Percentiles rank a stretch among this genome's conserved stretches.
Conservation (phyloP, 2,113 vertebrate species). For the Misgurnus anguillicaudatus region DNA sequence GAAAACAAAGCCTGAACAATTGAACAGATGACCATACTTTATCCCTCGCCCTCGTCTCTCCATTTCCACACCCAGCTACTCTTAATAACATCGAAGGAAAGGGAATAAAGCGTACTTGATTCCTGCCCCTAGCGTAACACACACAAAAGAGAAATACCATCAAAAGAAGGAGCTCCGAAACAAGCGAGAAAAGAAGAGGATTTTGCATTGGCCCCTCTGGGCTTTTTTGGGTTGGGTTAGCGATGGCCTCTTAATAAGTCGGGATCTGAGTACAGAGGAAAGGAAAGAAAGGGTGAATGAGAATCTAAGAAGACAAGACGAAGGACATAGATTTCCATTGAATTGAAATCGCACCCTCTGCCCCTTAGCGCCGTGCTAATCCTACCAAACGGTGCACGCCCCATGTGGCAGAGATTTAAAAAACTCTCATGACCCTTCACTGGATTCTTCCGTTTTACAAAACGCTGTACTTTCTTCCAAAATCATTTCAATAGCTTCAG, state of each 20-base stretch:
- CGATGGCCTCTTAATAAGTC: slow-evolving; percentile 36
- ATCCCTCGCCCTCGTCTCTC: background rate
- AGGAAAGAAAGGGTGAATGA: slow-evolving; percentile 15
- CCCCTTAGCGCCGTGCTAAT: slow-evolving; percentile 11
- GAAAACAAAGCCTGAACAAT: slow-evolving; percentile 27
- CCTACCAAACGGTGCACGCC: slow-evolving; percentile 17
- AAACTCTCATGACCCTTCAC: background rate
- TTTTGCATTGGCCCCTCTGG: slow-evolving; percentile 32
- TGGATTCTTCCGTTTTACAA: slow-evolving; percentile 1
- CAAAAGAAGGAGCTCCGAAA: slow-evolving; percentile 27
- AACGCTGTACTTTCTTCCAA: slow-evolving; percentile 1
- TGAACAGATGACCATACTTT: slow-evolving; percentile 24
- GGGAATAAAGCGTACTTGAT: slow-evolving; percentile 6
- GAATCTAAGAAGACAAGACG: slow-evolving; percentile 29
- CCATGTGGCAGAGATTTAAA: slow-evolving; percentile 25
- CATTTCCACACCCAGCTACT: slow-evolving; percentile 7
- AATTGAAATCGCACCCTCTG: slow-evolving; percentile 27
- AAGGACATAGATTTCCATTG: slow-evolving; percentile 12
- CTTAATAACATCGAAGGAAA: background rate
- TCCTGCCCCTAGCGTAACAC: slow-evolving; percentile 12
- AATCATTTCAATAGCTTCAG: background rate
- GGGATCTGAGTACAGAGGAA: slow-evolving; percentile 32
- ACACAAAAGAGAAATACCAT: slow-evolving; percentile 12
- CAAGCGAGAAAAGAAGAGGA: slow-evolving; percentile 31
- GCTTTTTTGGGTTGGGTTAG: slow-evolving; percentile 39